Evolutionary conservation across 2,888 invertebrate genomes (phyloP), one percentile per base, ranked within the genome.

Genomic region (Nemoura dubitans): DNA sequence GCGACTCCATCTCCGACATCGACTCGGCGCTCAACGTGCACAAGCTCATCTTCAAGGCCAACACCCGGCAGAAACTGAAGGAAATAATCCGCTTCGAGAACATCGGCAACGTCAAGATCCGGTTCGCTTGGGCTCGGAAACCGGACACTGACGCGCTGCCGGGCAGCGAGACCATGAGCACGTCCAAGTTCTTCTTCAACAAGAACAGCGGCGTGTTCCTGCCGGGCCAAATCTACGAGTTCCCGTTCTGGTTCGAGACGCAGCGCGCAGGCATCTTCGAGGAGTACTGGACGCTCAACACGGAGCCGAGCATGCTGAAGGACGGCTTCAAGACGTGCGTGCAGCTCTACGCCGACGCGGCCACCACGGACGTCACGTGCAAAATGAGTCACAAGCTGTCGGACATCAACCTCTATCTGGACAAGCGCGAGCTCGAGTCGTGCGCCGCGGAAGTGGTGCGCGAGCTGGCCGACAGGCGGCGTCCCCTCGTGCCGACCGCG

Each of bases 131-230:
- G 81, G 3, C 2, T 16, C 81, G 81, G 27, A 30, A 30, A 7
- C 28, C 81, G 7, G 26, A 28, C 78, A 30, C 16, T 0, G 30
- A 81, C 7, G 28, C 30, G 2, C 30, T 30, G 81, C n/a, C n/a
- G 81, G n/a, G 81, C 5, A 21, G n/a, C 30, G 81, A 81, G 30
- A 29, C 14, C 16, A 6, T 7, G 21, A 7, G 29, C n/a, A 29
- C 28, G 30, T 29, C 27, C 5, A 29, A 81, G 6, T 81, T 81
- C 81, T 81, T 81, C 81, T 81, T 81, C 81, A 81, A 81, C 30
- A 81, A 81, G 81, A 81, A 81, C 81, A 7, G 29, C 29, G 81
- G 30, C 81, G 30, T 81, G 29, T 81, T 81, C 30, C 81, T 81
- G 3, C 81, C 81, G n/a, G 81, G 81, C 5, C 81, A 81, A 29